These are phyloP conservation scores for Lasioglossum zephyrum DNA, from an alignment of 2,888 invertebrate genomes.

Conservation along the genomic window DNA sequence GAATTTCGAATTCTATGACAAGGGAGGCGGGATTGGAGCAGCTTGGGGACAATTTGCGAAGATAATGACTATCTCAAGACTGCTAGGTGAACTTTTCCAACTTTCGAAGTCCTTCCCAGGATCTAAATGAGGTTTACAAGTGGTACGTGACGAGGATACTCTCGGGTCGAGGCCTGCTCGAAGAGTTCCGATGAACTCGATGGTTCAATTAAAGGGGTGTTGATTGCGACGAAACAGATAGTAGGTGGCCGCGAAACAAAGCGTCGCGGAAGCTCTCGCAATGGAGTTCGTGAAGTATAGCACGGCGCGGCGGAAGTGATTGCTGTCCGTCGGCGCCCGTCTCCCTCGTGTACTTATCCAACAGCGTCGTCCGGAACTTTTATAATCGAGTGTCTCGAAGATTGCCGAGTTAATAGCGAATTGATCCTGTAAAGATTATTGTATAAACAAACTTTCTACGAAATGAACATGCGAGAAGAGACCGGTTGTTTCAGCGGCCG, in stretches of 20 bases:
- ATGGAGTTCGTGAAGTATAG: neutral
- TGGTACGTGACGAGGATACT: constrained; percentile 56
- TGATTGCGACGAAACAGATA: constrained; percentile 23
- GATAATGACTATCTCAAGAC: constrained; percentile 49
- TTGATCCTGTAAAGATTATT: constrained; percentile 3
- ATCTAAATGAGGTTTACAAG: constrained; percentile 61
- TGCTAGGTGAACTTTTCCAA: constrained; percentile 51
- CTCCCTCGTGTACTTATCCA: neutral
- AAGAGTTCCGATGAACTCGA: constrained; percentile 31
- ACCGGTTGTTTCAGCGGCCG: neutral
- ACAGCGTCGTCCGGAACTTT: neutral
- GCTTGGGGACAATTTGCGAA: constrained; percentile 47
- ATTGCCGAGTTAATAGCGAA: neutral
- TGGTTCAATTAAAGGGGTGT: constrained; percentile 41
- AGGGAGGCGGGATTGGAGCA: constrained; percentile 19
- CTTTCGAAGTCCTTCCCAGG: constrained; percentile 47
- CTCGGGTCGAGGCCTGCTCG: neutral
- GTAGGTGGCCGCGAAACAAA: constrained; percentile 25
- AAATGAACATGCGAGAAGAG: neutral
- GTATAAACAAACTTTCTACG: neutral
- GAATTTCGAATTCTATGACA: constrained; percentile 26
- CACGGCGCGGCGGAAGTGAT: neutral
- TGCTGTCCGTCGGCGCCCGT: neutral
- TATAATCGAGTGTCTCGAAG: neutral
- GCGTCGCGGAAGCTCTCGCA: constrained; percentile 10